Percentiles rank a stretch among this genome's conserved stretches.
Conservation (phyloP, 2,797 vertebrate species). For the Galago senegalensis region DNA sequence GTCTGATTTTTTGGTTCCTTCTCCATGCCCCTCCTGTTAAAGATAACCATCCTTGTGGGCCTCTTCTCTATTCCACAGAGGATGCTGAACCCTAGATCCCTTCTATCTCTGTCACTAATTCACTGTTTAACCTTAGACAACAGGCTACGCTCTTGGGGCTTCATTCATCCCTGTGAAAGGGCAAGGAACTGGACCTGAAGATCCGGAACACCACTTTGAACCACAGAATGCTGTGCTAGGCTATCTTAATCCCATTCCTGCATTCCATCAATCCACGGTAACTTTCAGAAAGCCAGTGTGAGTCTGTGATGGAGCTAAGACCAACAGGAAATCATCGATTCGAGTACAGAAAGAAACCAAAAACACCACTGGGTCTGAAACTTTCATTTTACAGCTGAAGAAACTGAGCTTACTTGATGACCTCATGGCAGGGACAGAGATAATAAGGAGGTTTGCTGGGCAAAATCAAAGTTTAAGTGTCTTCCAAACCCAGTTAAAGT, state of each 20-base stretch:
- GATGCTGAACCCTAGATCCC: neutral
- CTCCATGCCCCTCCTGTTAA: neutral
- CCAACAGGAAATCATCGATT: neutral
- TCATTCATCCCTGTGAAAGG: neutral
- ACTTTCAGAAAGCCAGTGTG: neutral
- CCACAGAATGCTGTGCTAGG: neutral
- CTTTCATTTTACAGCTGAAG: neutral
- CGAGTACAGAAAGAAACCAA: neutral
- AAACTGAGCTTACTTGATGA: neutral
- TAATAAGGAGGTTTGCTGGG: neutral
- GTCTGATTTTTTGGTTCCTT: conserved; percentile 17
- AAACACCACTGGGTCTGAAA: neutral
- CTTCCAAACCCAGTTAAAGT: neutral
- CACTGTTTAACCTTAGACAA: neutral
- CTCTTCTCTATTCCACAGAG: neutral
- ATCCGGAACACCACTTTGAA: neutral
- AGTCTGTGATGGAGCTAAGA: neutral
- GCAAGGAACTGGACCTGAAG: neutral
- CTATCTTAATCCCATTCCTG: neutral
- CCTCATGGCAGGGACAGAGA: neutral
- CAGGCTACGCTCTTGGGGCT: neutral
- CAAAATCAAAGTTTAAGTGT: neutral
- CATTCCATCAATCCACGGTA: neutral
- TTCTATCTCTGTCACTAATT: neutral
- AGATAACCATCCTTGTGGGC: neutral